phyloP scores from a whole-genome alignment of 2,797 vertebrate species.

The Anas flavirostris region DNA sequence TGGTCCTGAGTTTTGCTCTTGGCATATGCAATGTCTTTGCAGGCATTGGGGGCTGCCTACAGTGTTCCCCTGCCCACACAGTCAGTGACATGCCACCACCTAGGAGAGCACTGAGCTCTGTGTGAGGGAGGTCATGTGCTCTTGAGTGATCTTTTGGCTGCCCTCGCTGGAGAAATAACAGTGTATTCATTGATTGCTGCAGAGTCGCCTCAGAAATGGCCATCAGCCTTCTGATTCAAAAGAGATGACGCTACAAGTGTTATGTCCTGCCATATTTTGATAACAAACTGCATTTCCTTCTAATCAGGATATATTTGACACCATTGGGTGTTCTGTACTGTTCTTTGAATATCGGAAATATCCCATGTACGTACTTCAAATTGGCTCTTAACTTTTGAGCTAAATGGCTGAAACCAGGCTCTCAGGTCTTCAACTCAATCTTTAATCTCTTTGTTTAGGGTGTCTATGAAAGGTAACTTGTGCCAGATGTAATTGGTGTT shows the following conservation, averaged over 20 bases:
- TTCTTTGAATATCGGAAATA: background rate
- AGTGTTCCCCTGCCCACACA: background rate
- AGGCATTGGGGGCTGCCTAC: rapidly evolving
- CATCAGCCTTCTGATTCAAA: background rate
- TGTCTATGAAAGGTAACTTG: background rate
- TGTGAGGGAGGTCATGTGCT: rapidly evolving
- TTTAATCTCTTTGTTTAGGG: background rate
- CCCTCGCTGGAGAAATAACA: background rate
- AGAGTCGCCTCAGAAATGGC: background rate
- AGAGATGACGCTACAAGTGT: background rate
- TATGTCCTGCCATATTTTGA: background rate
- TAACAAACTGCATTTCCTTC: background rate
- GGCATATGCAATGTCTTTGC: background rate
- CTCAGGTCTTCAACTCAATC: background rate
- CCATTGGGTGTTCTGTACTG: background rate
- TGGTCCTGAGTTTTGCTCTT: background rate
- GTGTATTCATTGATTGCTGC: background rate
- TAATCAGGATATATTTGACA: rapidly evolving
- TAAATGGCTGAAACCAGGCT: background rate
- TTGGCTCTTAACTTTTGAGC: background rate
- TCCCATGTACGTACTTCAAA: background rate
- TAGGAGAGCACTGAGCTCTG: rapidly evolving
- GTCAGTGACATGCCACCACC: background rate
- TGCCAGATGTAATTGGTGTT: background rate
- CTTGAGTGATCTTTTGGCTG: background rate